Evolutionary conservation across 2,888 invertebrate species (phyloP).

Genomic region (Pomacea canaliculata): DNA sequence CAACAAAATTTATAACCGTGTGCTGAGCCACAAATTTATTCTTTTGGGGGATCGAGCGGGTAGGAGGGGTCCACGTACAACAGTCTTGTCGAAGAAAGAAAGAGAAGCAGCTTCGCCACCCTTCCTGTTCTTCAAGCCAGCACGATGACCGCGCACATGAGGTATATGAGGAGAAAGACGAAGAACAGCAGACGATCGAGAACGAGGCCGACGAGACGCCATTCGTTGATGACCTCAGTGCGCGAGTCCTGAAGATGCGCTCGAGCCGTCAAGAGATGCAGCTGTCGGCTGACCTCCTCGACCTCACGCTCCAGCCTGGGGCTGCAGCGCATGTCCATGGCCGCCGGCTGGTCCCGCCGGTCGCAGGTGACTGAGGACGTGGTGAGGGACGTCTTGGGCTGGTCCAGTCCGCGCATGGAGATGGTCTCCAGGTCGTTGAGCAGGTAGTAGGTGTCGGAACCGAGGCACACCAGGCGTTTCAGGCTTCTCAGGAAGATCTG

Average conservation of each 20-base stretch:
- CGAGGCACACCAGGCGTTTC: conserved; percentile 54
- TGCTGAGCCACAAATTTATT: too few relatives aligned
- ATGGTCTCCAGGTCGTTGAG: conserved; percentile 56
- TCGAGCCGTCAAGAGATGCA: conserved; percentile 48
- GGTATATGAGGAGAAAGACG: conserved; percentile 53
- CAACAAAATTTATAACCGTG: too few relatives aligned
- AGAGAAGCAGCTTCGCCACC: background rate
- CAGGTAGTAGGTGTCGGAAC: conserved; percentile 56
- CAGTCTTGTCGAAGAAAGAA: too few relatives aligned
- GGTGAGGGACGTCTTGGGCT: conserved; percentile 30
- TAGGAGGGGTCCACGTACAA: too few relatives aligned
- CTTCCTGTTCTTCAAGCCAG: conserved; percentile 38
- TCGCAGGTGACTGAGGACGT: conserved; percentile 1
- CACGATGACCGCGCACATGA: conserved; percentile 53
- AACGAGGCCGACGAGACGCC: conserved; percentile 65
- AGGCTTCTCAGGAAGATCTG: conserved; percentile 58
- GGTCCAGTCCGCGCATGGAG: conserved; percentile 54
- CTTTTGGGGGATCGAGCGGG: too few relatives aligned
- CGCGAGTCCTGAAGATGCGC: conserved; percentile 36
- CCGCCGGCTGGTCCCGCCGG: conserved; percentile 17
- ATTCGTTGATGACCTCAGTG: conserved; percentile 52
- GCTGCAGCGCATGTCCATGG: conserved; percentile 7
- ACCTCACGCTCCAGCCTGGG: conserved; percentile 54
- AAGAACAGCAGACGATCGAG: conserved; percentile 59
- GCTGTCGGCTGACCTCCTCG: conserved; percentile 51